Percentiles rank a stretch among this genome's conserved stretches.
These are phyloP conservation scores for Onthophagus sagittarius DNA, from an alignment of 2,888 invertebrate species.

Conservation along the genomic window DNA sequence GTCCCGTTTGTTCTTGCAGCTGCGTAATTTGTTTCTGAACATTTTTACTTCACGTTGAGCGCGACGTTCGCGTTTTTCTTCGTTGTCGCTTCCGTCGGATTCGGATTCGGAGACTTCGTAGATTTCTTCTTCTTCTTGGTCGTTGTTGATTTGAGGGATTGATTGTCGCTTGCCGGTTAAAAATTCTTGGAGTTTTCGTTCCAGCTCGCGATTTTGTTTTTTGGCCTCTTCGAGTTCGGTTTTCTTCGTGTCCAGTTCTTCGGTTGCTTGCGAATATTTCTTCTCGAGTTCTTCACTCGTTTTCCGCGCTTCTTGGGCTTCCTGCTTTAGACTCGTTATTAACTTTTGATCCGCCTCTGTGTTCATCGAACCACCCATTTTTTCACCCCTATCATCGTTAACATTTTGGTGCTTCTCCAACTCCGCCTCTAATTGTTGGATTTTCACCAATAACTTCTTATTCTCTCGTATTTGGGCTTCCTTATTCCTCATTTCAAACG, in stretches of 20 bases:
- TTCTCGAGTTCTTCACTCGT: conserved; percentile 77
- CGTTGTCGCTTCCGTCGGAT: conserved; percentile 63
- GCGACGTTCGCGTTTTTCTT: conserved; percentile 57
- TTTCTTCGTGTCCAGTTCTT: conserved; percentile 70
- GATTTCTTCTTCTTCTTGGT: conserved; percentile 54
- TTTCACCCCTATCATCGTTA: neutral
- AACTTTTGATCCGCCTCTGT: conserved; percentile 47
- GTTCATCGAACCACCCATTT: conserved; percentile 21
- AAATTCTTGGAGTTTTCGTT: conserved; percentile 70
- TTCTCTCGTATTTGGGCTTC: conserved; percentile 77
- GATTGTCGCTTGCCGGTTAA: conserved; percentile 46
- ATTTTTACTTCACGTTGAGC: conserved; percentile 68
- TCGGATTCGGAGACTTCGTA: conserved; percentile 61
- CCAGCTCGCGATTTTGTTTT: conserved; percentile 70
- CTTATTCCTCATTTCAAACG: conserved; percentile 79
- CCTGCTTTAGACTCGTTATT: conserved; percentile 66
- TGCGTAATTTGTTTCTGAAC: conserved; percentile 53
- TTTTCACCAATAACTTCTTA: conserved; percentile 73
- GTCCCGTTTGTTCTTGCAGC: conserved; percentile 60
- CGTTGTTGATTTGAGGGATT: conserved; percentile 45
- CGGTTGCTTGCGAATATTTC: conserved; percentile 71
- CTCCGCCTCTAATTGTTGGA: conserved; percentile 78
- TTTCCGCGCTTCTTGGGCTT: conserved; percentile 73
- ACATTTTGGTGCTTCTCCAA: conserved; percentile 55
- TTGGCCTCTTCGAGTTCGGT: conserved; percentile 77